These are phyloP conservation scores for Ladona fulva DNA, from an alignment of 1,140 invertebrate species.

Conservation along the genomic window DNA sequence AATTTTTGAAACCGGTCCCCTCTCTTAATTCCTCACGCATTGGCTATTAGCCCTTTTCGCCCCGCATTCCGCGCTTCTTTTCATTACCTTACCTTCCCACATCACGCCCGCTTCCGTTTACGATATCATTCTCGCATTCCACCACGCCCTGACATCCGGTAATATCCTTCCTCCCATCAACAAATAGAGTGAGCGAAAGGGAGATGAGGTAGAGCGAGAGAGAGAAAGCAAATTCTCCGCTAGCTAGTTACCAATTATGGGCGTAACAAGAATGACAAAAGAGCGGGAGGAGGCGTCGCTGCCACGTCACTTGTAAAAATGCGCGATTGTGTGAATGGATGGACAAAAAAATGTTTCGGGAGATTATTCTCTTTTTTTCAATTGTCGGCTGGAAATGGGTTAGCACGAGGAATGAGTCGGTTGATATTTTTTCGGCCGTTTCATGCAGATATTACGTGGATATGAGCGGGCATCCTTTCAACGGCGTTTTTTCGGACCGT, in stretches of 20 bases:
- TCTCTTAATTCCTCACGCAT: too few species aligned
- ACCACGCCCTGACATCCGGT: neutral
- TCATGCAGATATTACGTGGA: too few species aligned
- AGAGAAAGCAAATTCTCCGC: neutral
- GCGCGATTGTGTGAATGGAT: neutral
- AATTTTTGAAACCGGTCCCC: too few species aligned
- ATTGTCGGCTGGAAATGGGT: neutral
- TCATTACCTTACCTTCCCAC: too few species aligned
- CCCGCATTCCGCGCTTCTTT: too few species aligned
- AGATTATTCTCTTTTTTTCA: neutral
- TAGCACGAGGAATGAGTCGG: too few species aligned
- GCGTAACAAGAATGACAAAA: neutral
- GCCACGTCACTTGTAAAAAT: constrained; percentile 1
- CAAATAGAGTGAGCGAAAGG: neutral
- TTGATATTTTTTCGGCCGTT: too few species aligned
- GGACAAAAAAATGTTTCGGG: neutral
- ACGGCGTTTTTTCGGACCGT: too few species aligned
- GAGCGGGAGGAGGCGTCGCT: neutral
- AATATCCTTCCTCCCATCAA: neutral
- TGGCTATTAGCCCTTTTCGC: too few species aligned
- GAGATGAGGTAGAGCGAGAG: neutral
- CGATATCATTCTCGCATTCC: neutral
- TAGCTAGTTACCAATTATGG: neutral
- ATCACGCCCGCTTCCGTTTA: neutral
- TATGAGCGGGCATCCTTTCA: too few species aligned